Percentiles rank a stretch among this genome's conserved stretches.
Conservation (phyloP, 2,888 invertebrate genomes). For the Sinohyriopsis cumingii region DNA sequence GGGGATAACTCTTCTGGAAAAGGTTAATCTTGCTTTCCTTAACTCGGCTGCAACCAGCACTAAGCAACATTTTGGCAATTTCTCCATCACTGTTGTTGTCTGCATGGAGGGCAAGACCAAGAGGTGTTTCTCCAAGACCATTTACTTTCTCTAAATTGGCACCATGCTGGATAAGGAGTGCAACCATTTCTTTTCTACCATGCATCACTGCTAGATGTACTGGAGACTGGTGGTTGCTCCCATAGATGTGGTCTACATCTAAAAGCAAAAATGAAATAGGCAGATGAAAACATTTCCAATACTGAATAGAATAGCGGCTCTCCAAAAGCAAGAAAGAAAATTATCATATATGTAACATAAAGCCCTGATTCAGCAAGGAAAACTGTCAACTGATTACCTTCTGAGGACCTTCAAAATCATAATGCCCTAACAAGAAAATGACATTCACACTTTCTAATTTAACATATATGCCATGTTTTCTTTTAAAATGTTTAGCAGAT, state of each 20-base stretch:
- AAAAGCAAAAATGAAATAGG: no score
- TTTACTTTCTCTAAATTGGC: constrained; percentile 42
- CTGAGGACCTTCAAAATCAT: no score
- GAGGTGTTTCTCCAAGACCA: constrained; percentile 34
- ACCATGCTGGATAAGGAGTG: constrained; percentile 41
- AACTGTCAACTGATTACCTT: no score
- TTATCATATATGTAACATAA: no score
- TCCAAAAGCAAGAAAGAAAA: no score
- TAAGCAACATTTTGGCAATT: constrained; percentile 30
- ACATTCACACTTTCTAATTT: no score
- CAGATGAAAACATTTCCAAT: no score
- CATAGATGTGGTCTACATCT: constrained; percentile 23
- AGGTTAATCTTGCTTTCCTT: constrained; percentile 37
- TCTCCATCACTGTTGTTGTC: constrained; percentile 9
- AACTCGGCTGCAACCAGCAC: constrained; percentile 35
- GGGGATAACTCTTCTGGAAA: constrained; percentile 40
- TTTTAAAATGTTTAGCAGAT: no score
- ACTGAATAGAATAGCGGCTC: no score
- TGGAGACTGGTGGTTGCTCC: constrained; percentile 33
- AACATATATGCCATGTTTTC: no score
- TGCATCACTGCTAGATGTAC: constrained; percentile 41
- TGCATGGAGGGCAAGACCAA: constrained; percentile 39
- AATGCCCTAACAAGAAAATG: no score
- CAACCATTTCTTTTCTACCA: constrained; percentile 36
- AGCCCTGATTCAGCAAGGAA: no score